A percentile compares a stretch with the other conserved stretches of the same genome.
phyloP scores from a whole-genome alignment of 92 coral and sea anemone genomes.

The Actinernus sp. region DNA sequence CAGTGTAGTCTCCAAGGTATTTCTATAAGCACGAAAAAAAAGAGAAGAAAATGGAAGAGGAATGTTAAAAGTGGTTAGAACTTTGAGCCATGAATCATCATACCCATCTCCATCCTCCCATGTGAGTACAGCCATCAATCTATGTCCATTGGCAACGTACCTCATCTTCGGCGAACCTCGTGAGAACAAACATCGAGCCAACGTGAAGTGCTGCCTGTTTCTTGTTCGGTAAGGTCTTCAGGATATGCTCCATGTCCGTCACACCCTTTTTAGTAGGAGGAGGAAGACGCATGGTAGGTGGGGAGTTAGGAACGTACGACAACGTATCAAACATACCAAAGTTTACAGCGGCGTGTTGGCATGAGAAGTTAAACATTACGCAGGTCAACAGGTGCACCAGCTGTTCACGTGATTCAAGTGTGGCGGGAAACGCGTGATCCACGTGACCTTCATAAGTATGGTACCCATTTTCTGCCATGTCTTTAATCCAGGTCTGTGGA shows the following conservation, averaged over 20 bases:
- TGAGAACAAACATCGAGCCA: conserved; percentile 64
- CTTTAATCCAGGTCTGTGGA: too few species aligned
- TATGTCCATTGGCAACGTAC: conserved; percentile 7
- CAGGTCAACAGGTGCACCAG: conserved; percentile 64
- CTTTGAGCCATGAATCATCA: background rate
- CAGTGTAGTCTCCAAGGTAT: conserved; percentile 31
- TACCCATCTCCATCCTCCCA: background rate
- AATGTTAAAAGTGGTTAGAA: background rate
- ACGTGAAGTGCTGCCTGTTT: conserved; percentile 72
- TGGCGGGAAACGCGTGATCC: conserved; percentile 69
- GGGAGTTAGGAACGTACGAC: conserved; percentile 79
- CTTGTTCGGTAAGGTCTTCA: conserved; percentile 76
- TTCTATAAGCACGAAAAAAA: background rate
- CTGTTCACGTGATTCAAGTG: conserved; percentile 57
- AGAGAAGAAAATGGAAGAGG: background rate
- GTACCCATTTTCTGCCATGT: conserved; percentile 77
- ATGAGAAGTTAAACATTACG: conserved; percentile 70
- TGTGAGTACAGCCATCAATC: background rate
- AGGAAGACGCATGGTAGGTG: conserved; percentile 83
- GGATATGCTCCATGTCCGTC: conserved; percentile 51
- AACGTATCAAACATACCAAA: conserved; percentile 71
- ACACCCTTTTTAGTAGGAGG: conserved; percentile 79
- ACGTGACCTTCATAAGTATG: conserved; percentile 60
- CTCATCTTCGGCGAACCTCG: conserved; percentile 76
- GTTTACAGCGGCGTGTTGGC: conserved; percentile 92